These are phyloP conservation scores for Dryomyza anilis DNA, from an alignment of 2,888 invertebrate genomes.

Conservation along the genomic window DNA sequence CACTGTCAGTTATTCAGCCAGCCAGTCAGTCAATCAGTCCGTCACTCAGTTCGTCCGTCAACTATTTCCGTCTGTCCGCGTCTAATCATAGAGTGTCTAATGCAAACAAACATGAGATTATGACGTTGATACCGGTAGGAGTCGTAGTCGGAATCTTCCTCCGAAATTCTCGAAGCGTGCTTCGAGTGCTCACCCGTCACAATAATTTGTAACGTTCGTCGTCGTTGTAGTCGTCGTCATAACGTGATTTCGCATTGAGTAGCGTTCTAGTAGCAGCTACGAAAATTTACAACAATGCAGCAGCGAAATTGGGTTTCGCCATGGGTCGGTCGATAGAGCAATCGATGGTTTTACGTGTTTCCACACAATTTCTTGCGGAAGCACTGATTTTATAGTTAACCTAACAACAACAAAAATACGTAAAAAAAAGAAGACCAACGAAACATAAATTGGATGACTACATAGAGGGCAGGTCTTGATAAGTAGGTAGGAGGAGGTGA, in stretches of 20 bases:
- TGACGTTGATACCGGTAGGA: conserved; percentile 22
- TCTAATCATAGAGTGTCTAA: conserved; percentile 26
- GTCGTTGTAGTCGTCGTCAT: neutral
- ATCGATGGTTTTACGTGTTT: conserved; percentile 32
- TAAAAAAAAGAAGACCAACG: neutral
- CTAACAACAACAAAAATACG: neutral
- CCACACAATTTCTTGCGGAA: conserved; percentile 31
- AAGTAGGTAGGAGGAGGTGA: neutral
- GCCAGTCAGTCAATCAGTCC: neutral
- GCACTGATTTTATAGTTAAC: conserved; percentile 19
- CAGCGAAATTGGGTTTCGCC: neutral
- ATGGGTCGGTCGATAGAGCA: neutral
- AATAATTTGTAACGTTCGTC: conserved; percentile 10
- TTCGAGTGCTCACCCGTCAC: neutral
- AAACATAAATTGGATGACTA: too few species aligned
- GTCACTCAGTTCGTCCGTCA: conserved; percentile 3
- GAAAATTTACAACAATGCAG: conserved; percentile 3
- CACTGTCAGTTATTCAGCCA: neutral
- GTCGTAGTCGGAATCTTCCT: neutral
- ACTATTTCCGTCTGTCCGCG: neutral
- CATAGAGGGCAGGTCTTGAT: neutral
- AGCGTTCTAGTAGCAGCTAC: neutral
- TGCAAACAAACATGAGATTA: conserved; percentile 41
- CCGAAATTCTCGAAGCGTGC: neutral
- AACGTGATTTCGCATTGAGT: conserved; percentile 7